These are phyloP conservation scores for Microtus richardsoni DNA, from an alignment of 2,113 vertebrate species.

Conservation along the genomic window DNA sequence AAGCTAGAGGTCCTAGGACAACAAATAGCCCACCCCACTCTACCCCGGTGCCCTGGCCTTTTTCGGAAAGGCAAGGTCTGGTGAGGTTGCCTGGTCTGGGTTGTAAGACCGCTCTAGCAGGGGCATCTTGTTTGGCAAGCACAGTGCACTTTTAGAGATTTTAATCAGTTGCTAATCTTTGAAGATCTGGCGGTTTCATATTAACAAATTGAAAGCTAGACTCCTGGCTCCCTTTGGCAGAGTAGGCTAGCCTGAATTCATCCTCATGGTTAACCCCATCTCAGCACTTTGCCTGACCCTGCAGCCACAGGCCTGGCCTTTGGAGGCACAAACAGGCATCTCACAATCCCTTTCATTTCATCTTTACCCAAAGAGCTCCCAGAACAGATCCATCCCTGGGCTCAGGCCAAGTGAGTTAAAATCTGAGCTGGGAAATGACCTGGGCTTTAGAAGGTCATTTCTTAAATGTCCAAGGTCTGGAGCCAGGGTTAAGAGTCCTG, in stretches of 20 bases:
- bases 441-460: too few species aligned
- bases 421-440: not conserved
- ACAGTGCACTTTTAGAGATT: not conserved
- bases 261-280: not conserved
- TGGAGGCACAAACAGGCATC: not conserved
- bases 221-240: not conserved
- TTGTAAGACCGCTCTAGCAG: not conserved
- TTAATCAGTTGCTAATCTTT: slow-evolving; percentile 9
- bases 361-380: not conserved
- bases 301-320: not conserved
- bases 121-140: not conserved
- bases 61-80: not conserved
- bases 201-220: not conserved
- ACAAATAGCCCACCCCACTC: rapidly evolving
- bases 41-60: rapidly evolving
- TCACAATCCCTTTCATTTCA: not conserved
- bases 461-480: not conserved
- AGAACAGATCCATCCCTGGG: not conserved
- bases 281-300: not conserved
- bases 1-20: not conserved
- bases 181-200: not conserved
- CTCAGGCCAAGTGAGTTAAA: not conserved
- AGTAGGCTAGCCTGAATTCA: not conserved
- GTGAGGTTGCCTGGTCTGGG: not conserved
- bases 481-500: not conserved